phyloP scores from a whole-genome alignment of 2,113 vertebrate species.

The Channa maculata region DNA sequence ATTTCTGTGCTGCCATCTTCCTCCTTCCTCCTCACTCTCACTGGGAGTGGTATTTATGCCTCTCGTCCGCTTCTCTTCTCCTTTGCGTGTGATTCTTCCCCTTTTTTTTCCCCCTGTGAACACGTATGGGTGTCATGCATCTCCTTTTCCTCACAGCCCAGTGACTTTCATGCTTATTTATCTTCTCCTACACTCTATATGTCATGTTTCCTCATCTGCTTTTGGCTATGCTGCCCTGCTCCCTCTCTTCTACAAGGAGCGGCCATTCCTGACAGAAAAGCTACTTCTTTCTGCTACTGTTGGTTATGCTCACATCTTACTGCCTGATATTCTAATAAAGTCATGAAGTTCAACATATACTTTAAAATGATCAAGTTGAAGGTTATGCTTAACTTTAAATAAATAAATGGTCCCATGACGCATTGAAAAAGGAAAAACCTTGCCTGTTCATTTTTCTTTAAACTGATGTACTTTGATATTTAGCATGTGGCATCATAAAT shows the following conservation, averaged over 20 bases:
- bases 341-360: conserved; percentile 80
- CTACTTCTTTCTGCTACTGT: conserved; percentile 67
- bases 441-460: background rate
- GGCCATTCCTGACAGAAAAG: conserved; percentile 55
- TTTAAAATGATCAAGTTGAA: conserved; percentile 79
- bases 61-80: conserved; percentile 41
- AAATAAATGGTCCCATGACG: conserved; percentile 80
- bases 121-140: conserved; percentile 59
- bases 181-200: conserved; percentile 54
- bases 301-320: conserved; percentile 57
- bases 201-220: conserved; percentile 63
- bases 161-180: conserved; percentile 61
- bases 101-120: conserved; percentile 50
- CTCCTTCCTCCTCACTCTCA: conserved; percentile 25
- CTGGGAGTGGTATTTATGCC: conserved; percentile 18
- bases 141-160: conserved; percentile 35
- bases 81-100: conserved; percentile 45
- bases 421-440: conserved; percentile 52
- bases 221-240: conserved; percentile 35
- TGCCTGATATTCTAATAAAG: conserved; percentile 76
- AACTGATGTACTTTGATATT: background rate
- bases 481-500: background rate
- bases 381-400: conserved; percentile 80
- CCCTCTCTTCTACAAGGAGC: conserved; percentile 41
- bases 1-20: conserved; percentile 63